Evolutionary conservation across 2,113 vertebrate species (phyloP).

Genomic region (Salvelinus alpinus): DNA sequence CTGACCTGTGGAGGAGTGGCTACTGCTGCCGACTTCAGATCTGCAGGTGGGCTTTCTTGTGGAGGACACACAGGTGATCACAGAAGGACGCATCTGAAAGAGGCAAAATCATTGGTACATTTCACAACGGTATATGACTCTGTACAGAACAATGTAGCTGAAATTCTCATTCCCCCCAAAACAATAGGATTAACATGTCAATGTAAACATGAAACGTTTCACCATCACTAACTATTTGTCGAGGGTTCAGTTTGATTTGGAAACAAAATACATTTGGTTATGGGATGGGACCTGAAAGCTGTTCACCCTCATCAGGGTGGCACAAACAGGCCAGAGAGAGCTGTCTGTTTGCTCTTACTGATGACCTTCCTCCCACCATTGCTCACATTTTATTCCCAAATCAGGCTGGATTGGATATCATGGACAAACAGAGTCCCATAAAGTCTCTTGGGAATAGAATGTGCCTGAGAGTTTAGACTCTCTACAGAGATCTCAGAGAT

Average conservation of each 20-base stretch:
- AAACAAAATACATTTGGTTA: conserved; percentile 37
- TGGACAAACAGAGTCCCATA: conserved; percentile 69
- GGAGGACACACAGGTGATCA: conserved; percentile 77
- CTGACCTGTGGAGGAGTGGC: conserved; percentile 63
- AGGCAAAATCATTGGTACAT: background rate
- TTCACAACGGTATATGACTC: background rate
- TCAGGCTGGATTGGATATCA: conserved; percentile 77
- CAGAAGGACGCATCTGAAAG: conserved; percentile 74
- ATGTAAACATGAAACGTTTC: background rate
- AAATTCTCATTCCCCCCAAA: background rate
- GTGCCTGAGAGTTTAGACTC: conserved; percentile 37
- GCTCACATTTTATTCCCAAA: conserved; percentile 74
- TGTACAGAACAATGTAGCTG: background rate
- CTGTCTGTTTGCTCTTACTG: conserved; percentile 76
- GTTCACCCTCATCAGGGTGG: conserved; percentile 34
- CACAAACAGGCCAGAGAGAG: conserved; percentile 62
- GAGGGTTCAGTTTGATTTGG: conserved; percentile 30
- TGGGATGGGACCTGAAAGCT: conserved; percentile 17
- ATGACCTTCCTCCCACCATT: conserved; percentile 72
- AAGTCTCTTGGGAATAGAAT: conserved; percentile 29
- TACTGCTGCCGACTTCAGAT: conserved; percentile 50
- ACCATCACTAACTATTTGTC: background rate
- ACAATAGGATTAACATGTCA: background rate
- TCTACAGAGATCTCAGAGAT: conserved; percentile 43
- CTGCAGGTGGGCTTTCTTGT: conserved; percentile 55